Base-by-base conservation (phyloP, 2,113 vertebrate species). In the Ascaphus truei region DNA sequence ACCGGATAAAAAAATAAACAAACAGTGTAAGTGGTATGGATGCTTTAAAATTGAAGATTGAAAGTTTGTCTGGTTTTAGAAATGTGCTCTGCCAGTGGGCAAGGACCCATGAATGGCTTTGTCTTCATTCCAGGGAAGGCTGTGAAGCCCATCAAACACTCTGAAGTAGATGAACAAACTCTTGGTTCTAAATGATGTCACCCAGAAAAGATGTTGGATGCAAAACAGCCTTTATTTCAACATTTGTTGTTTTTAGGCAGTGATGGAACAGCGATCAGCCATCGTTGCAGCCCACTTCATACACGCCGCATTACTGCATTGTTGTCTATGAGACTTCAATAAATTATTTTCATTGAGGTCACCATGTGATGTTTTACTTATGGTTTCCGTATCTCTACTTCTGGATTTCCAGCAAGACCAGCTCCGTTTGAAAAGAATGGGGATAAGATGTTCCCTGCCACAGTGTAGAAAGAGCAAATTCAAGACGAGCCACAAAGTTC, bases 121-220 rank as follows among this genome's bases (percentile, higher is more conserved):
- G 11, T 62, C 27, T 48, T 31, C n/a, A n/a, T 33, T 12, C 43
- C 27, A 22, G 60, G 18, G 41, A 37, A 62, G 27, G 43, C 43
- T 48, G 60, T 48, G 43, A 47, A 62, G 60, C 27, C 43, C 43
- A 48, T 33, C 26, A 39, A 43, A 61, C 13, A 41, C 43, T 48
- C 27, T 45, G 5, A 62, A 62, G 29, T 23, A 62, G 29, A 62
- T 48, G 16, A 62, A 34, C n/a, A 62, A 62, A 31, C 20, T 30
- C 41, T 33, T 43, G 30, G 43, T 34, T 33, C 41, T 62, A 31
- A 48, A 48, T 62, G 60, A 62, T 62, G 60, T 62, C 60, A 62
- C 60, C 60, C 41, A 20, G 4, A 48, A 48, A 62, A 18, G 41
- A 62, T 62, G 41, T 61, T 61, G 58, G 36, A 51, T 51, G 48